phyloP scores from a whole-genome alignment of 2,113 vertebrate genomes.

The Myxocyprinus asiaticus region DNA sequence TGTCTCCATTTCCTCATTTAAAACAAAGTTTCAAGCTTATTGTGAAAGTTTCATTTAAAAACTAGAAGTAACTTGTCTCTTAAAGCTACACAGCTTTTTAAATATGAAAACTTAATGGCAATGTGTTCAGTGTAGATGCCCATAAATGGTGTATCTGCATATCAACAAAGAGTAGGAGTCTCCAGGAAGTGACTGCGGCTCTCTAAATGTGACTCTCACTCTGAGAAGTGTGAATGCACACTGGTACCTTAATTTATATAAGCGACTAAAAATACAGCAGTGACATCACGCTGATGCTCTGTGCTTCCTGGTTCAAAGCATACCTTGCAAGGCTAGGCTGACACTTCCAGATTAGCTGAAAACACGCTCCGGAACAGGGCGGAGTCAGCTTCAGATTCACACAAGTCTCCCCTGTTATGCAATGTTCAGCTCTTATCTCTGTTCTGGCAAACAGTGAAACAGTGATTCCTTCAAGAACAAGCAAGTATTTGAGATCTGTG shows the following conservation, averaged over 20 bases:
- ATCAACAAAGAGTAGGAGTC: background rate
- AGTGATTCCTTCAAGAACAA: background rate
- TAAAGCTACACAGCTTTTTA: background rate
- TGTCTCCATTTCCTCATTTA: too few species aligned
- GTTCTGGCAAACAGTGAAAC: background rate
- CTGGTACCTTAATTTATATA: conserved; percentile 59
- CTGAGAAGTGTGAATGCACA: conserved; percentile 36
- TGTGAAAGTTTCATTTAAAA: too few species aligned
- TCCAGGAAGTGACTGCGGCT: conserved; percentile 12
- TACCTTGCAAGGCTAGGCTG: conserved; percentile 29
- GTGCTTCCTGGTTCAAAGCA: conserved; percentile 3
- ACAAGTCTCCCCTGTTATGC: background rate
- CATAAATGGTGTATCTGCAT: background rate
- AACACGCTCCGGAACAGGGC: background rate
- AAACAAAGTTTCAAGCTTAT: too few species aligned
- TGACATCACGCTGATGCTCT: conserved; percentile 34
- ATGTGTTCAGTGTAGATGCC: too few species aligned
- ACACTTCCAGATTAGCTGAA: conserved; percentile 38
- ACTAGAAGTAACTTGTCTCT: background rate
- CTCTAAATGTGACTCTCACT: background rate
- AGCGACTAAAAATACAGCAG: conserved; percentile 62
- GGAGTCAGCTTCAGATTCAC: background rate
- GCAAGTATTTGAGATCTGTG: background rate
- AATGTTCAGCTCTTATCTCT: conserved; percentile 8
- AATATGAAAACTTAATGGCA: too few species aligned